phyloP scores from a whole-genome alignment of 23 tunicate species.

The Aplidium turbinatum region DNA sequence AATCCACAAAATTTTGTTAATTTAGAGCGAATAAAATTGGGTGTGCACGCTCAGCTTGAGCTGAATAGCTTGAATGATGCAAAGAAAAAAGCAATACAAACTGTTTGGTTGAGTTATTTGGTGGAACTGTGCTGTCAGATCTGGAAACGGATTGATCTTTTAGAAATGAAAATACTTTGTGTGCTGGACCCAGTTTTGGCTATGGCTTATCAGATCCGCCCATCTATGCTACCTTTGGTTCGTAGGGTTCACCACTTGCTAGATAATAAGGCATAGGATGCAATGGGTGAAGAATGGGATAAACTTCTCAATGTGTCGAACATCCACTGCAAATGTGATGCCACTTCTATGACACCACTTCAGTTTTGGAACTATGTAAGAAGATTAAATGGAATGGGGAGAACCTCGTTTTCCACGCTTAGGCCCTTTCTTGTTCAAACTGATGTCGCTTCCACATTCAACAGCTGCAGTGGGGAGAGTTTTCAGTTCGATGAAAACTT shows the following conservation, averaged over 20 bases:
- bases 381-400: background rate
- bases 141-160: background rate
- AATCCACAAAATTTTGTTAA: too few relatives aligned
- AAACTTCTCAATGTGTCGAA: constrained; percentile 8
- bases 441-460: background rate
- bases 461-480: constrained; percentile 1
- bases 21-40: too few relatives aligned
- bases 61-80: too few relatives aligned
- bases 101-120: background rate
- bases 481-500: too few relatives aligned
- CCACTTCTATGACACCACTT: constrained; percentile 19
- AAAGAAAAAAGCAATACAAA: too few relatives aligned
- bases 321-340: background rate
- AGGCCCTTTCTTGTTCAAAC: background rate
- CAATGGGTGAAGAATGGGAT: constrained; percentile 10
- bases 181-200: constrained; percentile 5
- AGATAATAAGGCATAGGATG: background rate
- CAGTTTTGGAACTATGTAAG: constrained; percentile 1
- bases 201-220: constrained; percentile 1
- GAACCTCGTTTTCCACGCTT: background rate
- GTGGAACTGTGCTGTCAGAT: constrained; percentile 4
- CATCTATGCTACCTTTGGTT: constrained; percentile 10
- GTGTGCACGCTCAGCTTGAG: too few relatives aligned
- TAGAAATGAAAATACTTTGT: background rate
- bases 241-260: background rate